Evolutionary conservation across 2,888 invertebrate genomes (phyloP).

Genomic region (Pasiphila rectangulata): DNA sequence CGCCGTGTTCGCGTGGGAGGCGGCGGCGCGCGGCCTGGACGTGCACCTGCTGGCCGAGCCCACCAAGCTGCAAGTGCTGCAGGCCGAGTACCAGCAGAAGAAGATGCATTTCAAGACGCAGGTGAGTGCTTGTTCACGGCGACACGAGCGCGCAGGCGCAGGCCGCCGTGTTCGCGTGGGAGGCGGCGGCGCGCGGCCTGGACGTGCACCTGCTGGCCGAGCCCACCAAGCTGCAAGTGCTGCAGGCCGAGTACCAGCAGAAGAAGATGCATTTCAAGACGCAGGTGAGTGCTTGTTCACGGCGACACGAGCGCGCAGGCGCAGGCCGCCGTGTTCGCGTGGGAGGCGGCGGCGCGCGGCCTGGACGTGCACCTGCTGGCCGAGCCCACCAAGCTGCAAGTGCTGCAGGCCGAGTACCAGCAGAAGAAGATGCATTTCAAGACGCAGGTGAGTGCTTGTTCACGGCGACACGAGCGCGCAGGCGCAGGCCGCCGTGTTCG

Average conservation of each 20-base stretch:
- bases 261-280: constrained; percentile 95
- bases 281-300: too few relatives aligned
- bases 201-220: constrained; percentile 98
- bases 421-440: constrained; percentile 94
- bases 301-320: constrained; percentile 97
- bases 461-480: constrained; percentile 97
- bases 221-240: constrained; percentile 96
- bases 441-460: too few relatives aligned
- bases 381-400: constrained; percentile 98
- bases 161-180: constrained; percentile 98
- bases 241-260: constrained; percentile 93
- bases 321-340: constrained; percentile 96
- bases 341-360: constrained; percentile 96
- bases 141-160: constrained; percentile 95
- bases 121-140: too few relatives aligned
- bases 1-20: constrained; percentile 99
- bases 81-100: constrained; percentile 93
- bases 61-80: constrained; percentile 95
- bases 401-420: constrained; percentile 93
- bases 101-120: constrained; percentile 95
- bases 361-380: constrained; percentile 97
- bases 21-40: constrained; percentile 94
- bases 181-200: constrained; percentile 94
- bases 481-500: constrained; percentile 95
- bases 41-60: constrained; percentile 98